Conservation (phyloP, 2,888 invertebrate genomes). For the Polietes domitor region DNA sequence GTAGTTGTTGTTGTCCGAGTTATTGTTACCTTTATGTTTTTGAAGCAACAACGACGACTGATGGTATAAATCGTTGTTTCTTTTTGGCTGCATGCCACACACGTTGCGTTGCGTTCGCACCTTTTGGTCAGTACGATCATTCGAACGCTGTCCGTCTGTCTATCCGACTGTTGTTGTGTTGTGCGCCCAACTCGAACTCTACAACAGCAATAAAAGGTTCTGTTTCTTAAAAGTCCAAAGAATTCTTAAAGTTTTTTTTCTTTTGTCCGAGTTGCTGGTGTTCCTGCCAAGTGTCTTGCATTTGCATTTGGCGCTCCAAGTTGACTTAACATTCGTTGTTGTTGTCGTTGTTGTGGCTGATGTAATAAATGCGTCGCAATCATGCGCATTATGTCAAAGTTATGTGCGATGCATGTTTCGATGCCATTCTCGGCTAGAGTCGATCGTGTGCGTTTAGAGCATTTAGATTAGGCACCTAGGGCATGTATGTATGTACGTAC, state of each 20-base stretch:
- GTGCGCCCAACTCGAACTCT: not conserved
- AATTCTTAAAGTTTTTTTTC: not conserved
- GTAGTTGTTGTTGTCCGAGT: not conserved
- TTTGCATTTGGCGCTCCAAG: constrained; percentile 35
- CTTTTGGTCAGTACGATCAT: constrained; percentile 44
- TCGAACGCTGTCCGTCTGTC: not conserved
- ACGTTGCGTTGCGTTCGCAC: constrained; percentile 61
- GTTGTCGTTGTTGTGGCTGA: not conserved
- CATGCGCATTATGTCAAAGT: constrained; percentile 28
- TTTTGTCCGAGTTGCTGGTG: not conserved
- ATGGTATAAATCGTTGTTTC: constrained; percentile 8
- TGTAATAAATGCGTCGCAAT: constrained; percentile 23
- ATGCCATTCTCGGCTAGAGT: not conserved
- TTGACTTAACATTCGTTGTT: not conserved
- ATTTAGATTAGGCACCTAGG: constrained; percentile 44
- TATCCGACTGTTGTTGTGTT: not conserved
- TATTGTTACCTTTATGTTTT: constrained; percentile 26
- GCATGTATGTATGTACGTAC: not conserved
- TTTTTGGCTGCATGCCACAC: constrained; percentile 50
- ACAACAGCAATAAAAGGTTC: constrained; percentile 4
- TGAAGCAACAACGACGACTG: not conserved
- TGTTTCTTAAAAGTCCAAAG: not conserved
- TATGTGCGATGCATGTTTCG: constrained; percentile 3
- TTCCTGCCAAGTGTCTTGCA: not conserved
- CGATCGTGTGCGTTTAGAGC: constrained; percentile 43